phyloP scores from a whole-genome alignment of 1,140 invertebrate genomes.

The Campoletis sonorensis region DNA sequence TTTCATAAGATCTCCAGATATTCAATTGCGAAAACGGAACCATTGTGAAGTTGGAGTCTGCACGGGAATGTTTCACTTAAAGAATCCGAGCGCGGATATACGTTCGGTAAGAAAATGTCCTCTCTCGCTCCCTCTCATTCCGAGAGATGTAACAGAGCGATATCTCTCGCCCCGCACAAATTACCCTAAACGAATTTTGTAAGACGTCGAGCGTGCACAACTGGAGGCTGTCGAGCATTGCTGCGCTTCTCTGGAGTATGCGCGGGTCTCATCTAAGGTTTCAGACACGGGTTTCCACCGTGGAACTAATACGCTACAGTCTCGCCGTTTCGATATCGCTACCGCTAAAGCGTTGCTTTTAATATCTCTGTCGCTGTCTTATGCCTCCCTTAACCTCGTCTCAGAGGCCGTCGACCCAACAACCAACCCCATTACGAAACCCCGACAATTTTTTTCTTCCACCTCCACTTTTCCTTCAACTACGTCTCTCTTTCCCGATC shows the following conservation, averaged over 20 bases:
- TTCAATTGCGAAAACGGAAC: background rate
- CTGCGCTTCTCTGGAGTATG: slow-evolving; percentile 22
- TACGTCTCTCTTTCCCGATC: background rate
- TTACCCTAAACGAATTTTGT: slow-evolving; percentile 62
- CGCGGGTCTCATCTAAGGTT: slow-evolving; percentile 33
- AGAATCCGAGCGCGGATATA: background rate
- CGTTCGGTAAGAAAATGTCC: background rate
- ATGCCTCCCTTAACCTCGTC: background rate
- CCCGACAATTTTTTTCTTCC: slow-evolving; percentile 22
- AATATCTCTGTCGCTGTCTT: slow-evolving; percentile 23
- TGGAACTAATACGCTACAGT: slow-evolving; percentile 9
- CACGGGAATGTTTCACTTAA: background rate
- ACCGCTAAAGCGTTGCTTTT: background rate
- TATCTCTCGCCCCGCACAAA: slow-evolving; percentile 46
- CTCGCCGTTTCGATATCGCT: slow-evolving; percentile 37
- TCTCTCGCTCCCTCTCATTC: background rate
- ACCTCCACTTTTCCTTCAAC: background rate
- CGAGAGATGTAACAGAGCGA: background rate
- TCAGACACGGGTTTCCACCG: slow-evolving; percentile 34
- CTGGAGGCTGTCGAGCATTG: slow-evolving; percentile 32
- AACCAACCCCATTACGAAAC: slow-evolving; percentile 33
- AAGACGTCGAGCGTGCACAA: slow-evolving; percentile 60
- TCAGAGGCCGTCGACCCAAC: slow-evolving; percentile 39
- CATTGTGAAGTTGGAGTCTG: background rate
- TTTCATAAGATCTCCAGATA: slow-evolving; percentile 25